Evolutionary conservation across 2,113 vertebrate genomes (phyloP).

Genomic region (Cinclus cinclus): DNA sequence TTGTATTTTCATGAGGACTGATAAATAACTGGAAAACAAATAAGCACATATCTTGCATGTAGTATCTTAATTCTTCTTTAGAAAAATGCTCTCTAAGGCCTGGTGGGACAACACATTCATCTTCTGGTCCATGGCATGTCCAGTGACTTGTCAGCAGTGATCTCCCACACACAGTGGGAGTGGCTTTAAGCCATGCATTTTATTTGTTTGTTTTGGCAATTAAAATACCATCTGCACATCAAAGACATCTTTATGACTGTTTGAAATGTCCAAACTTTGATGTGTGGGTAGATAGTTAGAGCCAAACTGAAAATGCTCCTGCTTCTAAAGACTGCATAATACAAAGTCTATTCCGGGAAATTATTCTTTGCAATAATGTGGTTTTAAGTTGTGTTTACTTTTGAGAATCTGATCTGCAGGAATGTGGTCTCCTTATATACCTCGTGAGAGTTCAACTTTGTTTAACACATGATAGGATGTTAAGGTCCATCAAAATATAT

Average conservation of each 20-base stretch:
- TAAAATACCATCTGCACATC: background rate
- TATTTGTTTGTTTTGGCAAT: slow-evolving; percentile 3
- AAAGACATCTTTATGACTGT: background rate
- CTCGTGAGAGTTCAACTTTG: background rate
- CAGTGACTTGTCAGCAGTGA: background rate
- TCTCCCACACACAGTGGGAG: background rate
- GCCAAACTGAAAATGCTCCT: background rate
- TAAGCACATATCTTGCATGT: background rate
- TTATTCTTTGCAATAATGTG: background rate
- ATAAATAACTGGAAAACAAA: background rate
- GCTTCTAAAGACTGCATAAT: background rate
- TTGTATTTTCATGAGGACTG: background rate
- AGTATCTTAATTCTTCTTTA: background rate
- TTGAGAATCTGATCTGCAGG: background rate
- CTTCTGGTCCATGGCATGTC: background rate
- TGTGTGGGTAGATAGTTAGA: background rate
- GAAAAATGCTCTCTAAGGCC: background rate
- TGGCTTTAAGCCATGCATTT: background rate
- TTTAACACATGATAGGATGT: background rate
- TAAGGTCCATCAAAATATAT: background rate
- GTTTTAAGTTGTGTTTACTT: background rate
- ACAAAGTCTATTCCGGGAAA: background rate
- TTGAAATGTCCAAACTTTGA: background rate
- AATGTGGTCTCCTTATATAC: background rate
- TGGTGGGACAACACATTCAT: background rate